phyloP scores from a whole-genome alignment of 2,888 invertebrate genomes.

The Apamea epomidion region DNA sequence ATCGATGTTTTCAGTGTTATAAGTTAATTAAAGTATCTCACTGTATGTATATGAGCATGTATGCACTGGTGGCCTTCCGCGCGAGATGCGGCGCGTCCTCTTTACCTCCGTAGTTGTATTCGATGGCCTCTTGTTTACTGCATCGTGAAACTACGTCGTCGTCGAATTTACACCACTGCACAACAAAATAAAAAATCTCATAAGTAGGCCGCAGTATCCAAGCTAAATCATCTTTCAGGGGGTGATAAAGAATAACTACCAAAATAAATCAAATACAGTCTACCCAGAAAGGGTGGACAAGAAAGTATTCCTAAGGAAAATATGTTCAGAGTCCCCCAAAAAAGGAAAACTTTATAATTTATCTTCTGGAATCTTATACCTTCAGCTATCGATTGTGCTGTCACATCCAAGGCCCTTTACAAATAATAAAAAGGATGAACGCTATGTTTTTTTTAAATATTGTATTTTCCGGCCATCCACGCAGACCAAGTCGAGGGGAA shows the following conservation, averaged over 20 bases:
- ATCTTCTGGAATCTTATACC: constrained; percentile 39
- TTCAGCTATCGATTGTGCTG: constrained; percentile 29
- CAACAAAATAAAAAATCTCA: neutral
- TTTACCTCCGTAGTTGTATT: constrained; percentile 99
- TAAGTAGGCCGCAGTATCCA: neutral
- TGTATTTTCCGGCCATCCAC: neutral
- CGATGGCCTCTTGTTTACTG: constrained; percentile 98
- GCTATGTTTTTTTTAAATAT: neutral
- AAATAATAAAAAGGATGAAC: constrained; percentile 9
- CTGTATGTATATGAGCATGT: constrained; percentile 99
- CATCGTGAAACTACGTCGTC: constrained; percentile 99
- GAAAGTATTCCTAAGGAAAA: constrained; percentile 10
- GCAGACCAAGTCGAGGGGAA: too few relatives aligned
- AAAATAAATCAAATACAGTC: constrained; percentile 36
- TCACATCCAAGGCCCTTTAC: constrained; percentile 11
- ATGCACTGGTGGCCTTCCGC: constrained; percentile 99
- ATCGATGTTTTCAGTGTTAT: too few relatives aligned
- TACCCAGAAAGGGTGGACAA: neutral
- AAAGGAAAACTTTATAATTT: constrained; percentile 44
- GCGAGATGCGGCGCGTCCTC: constrained; percentile 96
- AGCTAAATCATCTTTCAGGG: neutral
- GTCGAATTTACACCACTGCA: constrained; percentile 99
- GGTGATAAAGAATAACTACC: neutral
- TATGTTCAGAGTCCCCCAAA: constrained; percentile 7
- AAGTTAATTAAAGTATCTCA: constrained; percentile 68